phyloP scores from a whole-genome alignment of 1,140 invertebrate species.

The Camponotus pennsylvanicus region DNA sequence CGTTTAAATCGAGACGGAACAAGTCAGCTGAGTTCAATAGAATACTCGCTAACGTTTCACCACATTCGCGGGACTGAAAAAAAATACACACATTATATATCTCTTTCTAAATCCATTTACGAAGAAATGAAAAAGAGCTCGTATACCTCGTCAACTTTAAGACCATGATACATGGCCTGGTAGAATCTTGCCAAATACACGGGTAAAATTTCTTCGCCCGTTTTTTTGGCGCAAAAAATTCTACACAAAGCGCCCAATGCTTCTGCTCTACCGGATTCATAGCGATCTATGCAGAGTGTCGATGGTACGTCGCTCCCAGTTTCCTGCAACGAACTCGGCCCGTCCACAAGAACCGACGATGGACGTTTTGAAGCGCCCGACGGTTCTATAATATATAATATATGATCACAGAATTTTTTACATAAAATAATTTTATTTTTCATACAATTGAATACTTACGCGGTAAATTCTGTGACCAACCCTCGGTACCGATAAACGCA shows the following conservation, averaged over 20 bases:
- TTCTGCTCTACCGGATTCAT: constrained; percentile 96
- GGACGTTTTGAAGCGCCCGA: constrained; percentile 86
- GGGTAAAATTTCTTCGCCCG: constrained; percentile 97
- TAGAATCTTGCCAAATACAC: constrained; percentile 98
- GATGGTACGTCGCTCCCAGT: constrained; percentile 83
- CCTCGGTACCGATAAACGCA: constrained; percentile 93
- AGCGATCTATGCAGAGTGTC: constrained; percentile 89
- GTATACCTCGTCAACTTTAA: constrained; percentile 89
- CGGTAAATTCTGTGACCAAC: constrained; percentile 87
- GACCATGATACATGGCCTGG: constrained; percentile 95
- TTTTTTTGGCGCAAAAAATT: constrained; percentile 98
- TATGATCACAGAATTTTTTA: background rate
- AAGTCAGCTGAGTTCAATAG: constrained; percentile 93
- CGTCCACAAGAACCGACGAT: constrained; percentile 84
- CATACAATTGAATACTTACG: constrained; percentile 79
- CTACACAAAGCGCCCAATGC: constrained; percentile 97
- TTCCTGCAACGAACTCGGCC: constrained; percentile 86
- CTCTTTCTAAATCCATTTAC: background rate
- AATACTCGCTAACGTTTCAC: constrained; percentile 92
- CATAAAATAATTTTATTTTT: background rate
- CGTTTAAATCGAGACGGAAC: constrained; percentile 96
- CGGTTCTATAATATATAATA: constrained; percentile 82
- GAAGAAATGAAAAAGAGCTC: background rate
- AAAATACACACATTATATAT: constrained; percentile 19
- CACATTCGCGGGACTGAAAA: constrained; percentile 87